Conservation (phyloP, 2,113 vertebrate genomes). For the Thermophis baileyi region DNA sequence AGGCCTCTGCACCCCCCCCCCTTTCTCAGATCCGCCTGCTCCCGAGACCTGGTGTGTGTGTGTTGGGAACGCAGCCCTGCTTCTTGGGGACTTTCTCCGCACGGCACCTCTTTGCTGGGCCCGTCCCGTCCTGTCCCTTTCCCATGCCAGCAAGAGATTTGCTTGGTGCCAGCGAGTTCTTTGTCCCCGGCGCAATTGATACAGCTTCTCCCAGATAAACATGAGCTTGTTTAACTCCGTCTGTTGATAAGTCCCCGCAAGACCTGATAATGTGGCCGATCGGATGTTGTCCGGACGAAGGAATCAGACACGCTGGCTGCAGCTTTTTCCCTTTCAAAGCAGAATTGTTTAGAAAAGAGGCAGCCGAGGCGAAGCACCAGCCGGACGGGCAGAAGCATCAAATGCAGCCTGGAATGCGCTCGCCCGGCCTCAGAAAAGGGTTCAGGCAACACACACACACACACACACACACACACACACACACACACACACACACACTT, state of each 20-base stretch:
- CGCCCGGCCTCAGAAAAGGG: not conserved
- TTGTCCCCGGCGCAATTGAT: constrained; percentile 76
- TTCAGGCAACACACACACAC: not conserved
- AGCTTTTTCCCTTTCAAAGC: constrained; percentile 69
- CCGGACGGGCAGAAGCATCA: constrained; percentile 60
- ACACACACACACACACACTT: not conserved
- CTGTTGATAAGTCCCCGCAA: constrained; percentile 79
- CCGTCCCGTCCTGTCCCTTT: constrained; percentile 68
- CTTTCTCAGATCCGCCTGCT: not conserved
- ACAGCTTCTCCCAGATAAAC: constrained; percentile 85
- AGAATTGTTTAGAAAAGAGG: constrained; percentile 71
- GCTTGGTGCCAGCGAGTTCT: constrained; percentile 80
- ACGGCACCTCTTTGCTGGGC: constrained; percentile 66
- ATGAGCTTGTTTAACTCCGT: constrained; percentile 81
- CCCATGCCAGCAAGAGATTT: constrained; percentile 79
- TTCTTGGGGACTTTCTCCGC: constrained; percentile 17
- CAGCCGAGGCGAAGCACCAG: constrained; percentile 56
- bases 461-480: not conserved
- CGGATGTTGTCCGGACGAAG: constrained; percentile 78
- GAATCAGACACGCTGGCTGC: constrained; percentile 87
- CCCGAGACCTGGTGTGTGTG: no score
- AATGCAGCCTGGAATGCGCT: constrained; percentile 27
- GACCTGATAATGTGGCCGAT: constrained; percentile 82
- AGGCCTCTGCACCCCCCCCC: no score
- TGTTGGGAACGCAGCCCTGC: not conserved